Conservation (phyloP, 1,140 invertebrate species). For the Dendrolimus punctatus region DNA sequence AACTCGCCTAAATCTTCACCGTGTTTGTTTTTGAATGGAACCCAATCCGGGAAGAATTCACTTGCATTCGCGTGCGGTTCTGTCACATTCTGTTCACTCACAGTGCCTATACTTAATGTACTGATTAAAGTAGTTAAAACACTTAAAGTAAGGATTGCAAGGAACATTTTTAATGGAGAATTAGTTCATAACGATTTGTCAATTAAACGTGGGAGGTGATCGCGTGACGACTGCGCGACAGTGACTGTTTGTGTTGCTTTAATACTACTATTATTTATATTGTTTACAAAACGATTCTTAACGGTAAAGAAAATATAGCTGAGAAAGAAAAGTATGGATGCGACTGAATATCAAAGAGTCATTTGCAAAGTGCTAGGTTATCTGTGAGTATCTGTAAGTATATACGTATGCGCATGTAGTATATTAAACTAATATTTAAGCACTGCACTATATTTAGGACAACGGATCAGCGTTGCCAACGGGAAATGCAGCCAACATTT, state of each 20-base stretch:
- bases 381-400: too few relatives aligned
- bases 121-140: slow-evolving; percentile 2
- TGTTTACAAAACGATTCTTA: slow-evolving; percentile 58
- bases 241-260: slow-evolving; percentile 39
- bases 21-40: slow-evolving; percentile 57
- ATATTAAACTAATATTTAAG: too few relatives aligned
- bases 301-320: slow-evolving; percentile 20
- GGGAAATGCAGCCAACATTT: too few relatives aligned
- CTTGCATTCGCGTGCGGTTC: slow-evolving; percentile 34
- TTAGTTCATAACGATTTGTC: slow-evolving; percentile 10
- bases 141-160: not conserved
- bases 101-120: slow-evolving; percentile 33
- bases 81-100: slow-evolving; percentile 40
- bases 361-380: too few relatives aligned
- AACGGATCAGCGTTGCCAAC: too few relatives aligned
- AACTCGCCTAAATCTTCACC: slow-evolving; percentile 55
- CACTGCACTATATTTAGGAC: too few relatives aligned
- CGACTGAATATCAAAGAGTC: too few relatives aligned
- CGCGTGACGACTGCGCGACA: slow-evolving; percentile 32
- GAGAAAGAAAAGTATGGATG: slow-evolving; percentile 34
- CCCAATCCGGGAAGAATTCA: slow-evolving; percentile 57
- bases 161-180: slow-evolving; percentile 19
- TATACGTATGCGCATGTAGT: too few relatives aligned
- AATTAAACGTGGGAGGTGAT: slow-evolving; percentile 4
- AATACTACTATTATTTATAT: slow-evolving; percentile 64